A percentile compares a stretch with the other conserved stretches of the same genome.
Conservation (phyloP, 2,113 vertebrate genomes). For the Nettapus auritus region DNA sequence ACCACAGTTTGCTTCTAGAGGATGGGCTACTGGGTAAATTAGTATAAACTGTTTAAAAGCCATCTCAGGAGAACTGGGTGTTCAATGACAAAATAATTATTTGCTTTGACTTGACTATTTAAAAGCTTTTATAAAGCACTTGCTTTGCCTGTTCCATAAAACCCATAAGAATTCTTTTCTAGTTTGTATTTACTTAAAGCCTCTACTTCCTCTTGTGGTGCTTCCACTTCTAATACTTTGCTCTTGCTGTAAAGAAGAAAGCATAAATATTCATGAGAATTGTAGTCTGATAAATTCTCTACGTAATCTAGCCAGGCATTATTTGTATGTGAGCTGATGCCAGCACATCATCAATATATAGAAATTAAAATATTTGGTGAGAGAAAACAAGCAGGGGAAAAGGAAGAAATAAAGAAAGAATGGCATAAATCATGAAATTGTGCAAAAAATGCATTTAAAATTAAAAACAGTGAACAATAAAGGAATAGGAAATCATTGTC, state of each 20-base stretch:
- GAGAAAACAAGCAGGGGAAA: neutral
- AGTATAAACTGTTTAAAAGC: neutral
- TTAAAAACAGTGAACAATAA: neutral
- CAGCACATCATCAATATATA: neutral
- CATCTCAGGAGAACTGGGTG: neutral
- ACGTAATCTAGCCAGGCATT: neutral
- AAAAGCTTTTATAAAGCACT: neutral
- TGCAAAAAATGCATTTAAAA: neutral
- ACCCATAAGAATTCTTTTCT: neutral
- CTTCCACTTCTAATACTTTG: neutral
- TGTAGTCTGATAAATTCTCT: neutral
- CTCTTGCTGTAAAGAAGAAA: neutral
- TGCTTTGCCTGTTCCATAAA: neutral
- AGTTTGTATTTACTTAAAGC: neutral
- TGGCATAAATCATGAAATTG: neutral
- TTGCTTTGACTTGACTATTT: conserved; percentile 11
- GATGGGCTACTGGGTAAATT: neutral
- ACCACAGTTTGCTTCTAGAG: neutral
- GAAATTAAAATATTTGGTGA: neutral
- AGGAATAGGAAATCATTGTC: neutral
- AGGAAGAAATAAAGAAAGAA: neutral
- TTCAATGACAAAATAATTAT: neutral
- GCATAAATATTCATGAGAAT: neutral
- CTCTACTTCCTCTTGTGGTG: neutral
- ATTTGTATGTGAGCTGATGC: neutral